phyloP scores from a whole-genome alignment of 2,797 vertebrate species.

The Buceros bicornis region DNA sequence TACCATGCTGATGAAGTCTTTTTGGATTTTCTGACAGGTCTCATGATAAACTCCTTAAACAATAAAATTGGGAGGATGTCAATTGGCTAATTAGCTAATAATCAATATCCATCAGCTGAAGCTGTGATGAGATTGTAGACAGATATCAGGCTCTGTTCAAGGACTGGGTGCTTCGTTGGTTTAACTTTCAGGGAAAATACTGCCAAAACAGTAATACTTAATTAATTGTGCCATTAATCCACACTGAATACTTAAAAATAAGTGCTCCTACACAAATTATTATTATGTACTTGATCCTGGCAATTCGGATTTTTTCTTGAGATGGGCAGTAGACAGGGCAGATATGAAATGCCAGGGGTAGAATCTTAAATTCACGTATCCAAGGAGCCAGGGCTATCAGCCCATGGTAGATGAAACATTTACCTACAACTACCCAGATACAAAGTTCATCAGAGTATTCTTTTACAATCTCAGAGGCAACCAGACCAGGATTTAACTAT shows the following conservation, averaged over 20 bases:
- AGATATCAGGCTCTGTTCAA: background rate
- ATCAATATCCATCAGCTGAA: background rate
- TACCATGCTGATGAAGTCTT: background rate
- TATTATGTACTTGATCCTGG: background rate
- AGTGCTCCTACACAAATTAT: background rate
- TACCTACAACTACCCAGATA: background rate
- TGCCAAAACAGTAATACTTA: background rate
- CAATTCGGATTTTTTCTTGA: background rate
- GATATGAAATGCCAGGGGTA: background rate
- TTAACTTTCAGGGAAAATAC: background rate
- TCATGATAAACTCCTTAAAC: conserved; percentile 23
- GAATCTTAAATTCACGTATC: background rate
- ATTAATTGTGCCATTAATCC: background rate
- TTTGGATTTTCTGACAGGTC: conserved; percentile 1
- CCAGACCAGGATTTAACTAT: background rate
- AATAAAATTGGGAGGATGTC: background rate
- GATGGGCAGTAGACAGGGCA: background rate
- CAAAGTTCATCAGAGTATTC: background rate
- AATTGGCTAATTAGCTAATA: conserved; percentile 24
- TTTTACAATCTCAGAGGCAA: background rate
- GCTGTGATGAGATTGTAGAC: background rate
- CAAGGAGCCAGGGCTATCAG: background rate
- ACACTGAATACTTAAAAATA: background rate
- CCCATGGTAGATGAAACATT: background rate
- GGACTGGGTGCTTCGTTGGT: background rate